Base-by-base conservation (phyloP, 2,113 vertebrate genomes). In the Rhea americana region DNA sequence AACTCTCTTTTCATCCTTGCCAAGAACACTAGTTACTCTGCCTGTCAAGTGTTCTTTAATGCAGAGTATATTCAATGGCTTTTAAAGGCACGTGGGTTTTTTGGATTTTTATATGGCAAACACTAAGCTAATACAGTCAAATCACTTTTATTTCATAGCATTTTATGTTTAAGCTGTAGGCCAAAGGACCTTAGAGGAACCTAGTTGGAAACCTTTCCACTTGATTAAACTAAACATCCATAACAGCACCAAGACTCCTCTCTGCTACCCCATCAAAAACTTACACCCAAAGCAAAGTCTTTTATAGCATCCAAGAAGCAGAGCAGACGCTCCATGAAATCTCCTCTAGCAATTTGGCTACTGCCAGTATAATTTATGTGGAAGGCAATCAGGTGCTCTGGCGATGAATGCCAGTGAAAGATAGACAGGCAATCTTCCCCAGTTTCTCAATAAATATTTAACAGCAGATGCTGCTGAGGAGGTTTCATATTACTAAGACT, bases 401-500 rank as follows among this genome's bases (percentile, higher is more conserved):
- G 45, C 50, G 59, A 89, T 58, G 82, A 87, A 79, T 25, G 66
- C 26, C 45, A 89, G 35, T 37, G 61, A 39, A 80, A 89, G 58
- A 71, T 14, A 92, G 76, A 75, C 87, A 90, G 66, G 79, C 47
- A 83, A 53, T 86, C 66, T 86, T 85, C 48, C 56, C 32, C 19
- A 19, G 28, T 41, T 79, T 88, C 77, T 68, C 86, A 81, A 91
- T 88, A 91, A 88, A 93, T 94, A 95, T 88, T 94, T 78, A 92
- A 85, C 50, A 91, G 65, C 58, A 95, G 87, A 81, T 93, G 68
- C 89, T 68, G 73, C 37, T 83, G 56, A 78, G 41, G 47, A 89
- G 72, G 82, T 89, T 91, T 93, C 61, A 30, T 65, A 56, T 90
- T 93, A 88, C 82, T 75, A 83, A 93, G 70, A 75, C 68, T 82